A percentile compares a stretch with the other conserved stretches of the same genome.
These are phyloP conservation scores for Spicauda simplicius DNA, from an alignment of 2,888 invertebrate species.

Conservation along the genomic window DNA sequence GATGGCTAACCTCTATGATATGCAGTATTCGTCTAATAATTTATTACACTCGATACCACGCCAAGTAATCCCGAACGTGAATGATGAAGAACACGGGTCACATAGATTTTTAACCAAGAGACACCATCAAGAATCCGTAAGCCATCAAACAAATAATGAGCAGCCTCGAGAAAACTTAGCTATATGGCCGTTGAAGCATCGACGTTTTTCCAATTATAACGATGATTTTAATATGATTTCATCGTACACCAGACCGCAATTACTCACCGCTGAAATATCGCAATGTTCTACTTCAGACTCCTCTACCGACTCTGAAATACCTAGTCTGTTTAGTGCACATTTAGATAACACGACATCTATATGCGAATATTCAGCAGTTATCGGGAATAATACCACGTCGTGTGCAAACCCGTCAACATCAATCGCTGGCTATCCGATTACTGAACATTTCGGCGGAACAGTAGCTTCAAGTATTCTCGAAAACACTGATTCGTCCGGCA, in stretches of 20 bases:
- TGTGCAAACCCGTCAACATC: conserved; percentile 24
- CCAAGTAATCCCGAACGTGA: conserved; percentile 11
- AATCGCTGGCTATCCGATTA: conserved; percentile 4
- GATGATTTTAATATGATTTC: conserved; percentile 25
- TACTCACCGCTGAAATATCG: conserved; percentile 15
- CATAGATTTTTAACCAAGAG: conserved; percentile 22
- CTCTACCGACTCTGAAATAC: conserved; percentile 12
- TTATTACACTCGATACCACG: conserved; percentile 12
- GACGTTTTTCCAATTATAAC: conserved; percentile 14
- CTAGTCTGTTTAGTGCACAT: conserved; percentile 18
- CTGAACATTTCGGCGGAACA: conserved; percentile 1
- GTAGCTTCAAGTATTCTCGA: conserved; percentile 2
- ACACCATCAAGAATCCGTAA: conserved; percentile 8
- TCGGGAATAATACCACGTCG: conserved; percentile 13
- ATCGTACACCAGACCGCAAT: conserved; percentile 19
- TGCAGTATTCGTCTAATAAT: conserved; percentile 21
- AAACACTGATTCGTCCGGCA: conserved; percentile 17
- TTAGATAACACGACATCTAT: conserved; percentile 22
- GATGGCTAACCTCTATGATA: conserved; percentile 32
- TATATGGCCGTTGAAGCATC: conserved; percentile 22
- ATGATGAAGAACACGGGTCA: not conserved
- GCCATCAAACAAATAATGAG: conserved; percentile 2
- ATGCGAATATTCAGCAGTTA: conserved; percentile 20
- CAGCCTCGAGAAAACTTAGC: conserved; percentile 14
- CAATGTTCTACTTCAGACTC: conserved; percentile 20